Base-by-base conservation (phyloP, 2,888 invertebrate species). In the Linnaemya vulpina region DNA sequence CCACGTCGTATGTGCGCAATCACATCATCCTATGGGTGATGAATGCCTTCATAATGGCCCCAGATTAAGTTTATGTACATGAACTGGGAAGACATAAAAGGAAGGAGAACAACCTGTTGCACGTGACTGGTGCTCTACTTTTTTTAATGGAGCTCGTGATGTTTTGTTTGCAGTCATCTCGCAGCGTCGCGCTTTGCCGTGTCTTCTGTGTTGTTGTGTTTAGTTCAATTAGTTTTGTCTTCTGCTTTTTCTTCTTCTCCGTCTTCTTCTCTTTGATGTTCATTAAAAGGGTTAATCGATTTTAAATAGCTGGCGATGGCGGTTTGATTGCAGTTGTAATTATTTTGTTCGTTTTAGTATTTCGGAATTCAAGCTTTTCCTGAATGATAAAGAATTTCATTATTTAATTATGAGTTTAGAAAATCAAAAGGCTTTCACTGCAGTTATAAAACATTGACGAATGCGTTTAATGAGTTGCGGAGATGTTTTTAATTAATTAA, bases 271-370 rank as follows among this genome's bases (percentile, higher is more conserved):
- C 43, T 70, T 8, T 55, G 11, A 13, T 60, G 53, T 75, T 75
- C 43, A 46, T 43, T 87, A 91, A 90, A 89, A 88, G 89, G 90
- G 90, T 90, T 92, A 91, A 91, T 91, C 91, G 91, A 91, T 91
- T 91, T 92, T 92, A 91, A 91, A 91, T 91, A 91, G 91, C 88
- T 90, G 88, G 89, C 89, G 90, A 90, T 90, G 90, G 89, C 90
- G 89, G 90, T 90, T 90, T 89, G 90, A 90, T 90, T 87, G 88
- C 85, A 86, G 88, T 85, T 87, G 89, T 88, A 88, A 90, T 89
- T 91, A 84, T 86, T 87, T 84, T 85, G n/a, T 82, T 73, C 53
- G 68, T 51, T 40, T 81, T 85, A 17, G 35, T 25, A 38, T 82
- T 75, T 63, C 35, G 53, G 51, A 71, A 20, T 13, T 4, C 25